Evolutionary conservation across 1,140 invertebrate genomes (phyloP).

Genomic region (Anoplolepis gracilipes): DNA sequence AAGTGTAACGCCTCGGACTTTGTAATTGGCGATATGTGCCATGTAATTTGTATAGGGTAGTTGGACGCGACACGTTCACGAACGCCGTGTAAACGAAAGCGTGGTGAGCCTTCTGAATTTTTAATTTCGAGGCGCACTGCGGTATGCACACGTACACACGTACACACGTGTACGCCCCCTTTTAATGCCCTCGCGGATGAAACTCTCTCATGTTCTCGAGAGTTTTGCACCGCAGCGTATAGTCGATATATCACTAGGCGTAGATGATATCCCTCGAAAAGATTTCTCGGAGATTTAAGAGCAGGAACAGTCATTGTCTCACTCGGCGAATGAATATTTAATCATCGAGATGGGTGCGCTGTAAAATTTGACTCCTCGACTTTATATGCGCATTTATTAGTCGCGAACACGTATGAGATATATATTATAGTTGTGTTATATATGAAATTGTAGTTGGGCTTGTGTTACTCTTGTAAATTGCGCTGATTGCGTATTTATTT

Average conservation of each 20-base stretch:
- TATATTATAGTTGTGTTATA: not conserved
- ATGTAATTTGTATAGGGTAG: not conserved
- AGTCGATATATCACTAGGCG: conserved; percentile 27
- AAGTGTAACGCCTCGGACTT: not conserved
- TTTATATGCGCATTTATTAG: not conserved
- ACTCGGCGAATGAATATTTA: conserved; percentile 33
- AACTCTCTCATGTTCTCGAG: not conserved
- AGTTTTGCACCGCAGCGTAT: not conserved
- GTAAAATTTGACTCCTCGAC: not conserved
- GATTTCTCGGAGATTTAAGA: conserved; percentile 15
- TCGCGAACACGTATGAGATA: too few species aligned
- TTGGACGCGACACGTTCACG: conserved; percentile 8
- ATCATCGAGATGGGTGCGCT: not conserved
- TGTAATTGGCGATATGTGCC: conserved; percentile 1
- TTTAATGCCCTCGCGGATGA: conserved; percentile 18
- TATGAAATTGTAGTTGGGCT: not conserved
- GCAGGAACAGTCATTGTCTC: not conserved
- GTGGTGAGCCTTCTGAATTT: conserved; percentile 55
- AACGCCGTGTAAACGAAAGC: not conserved
- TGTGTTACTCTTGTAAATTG: not conserved
- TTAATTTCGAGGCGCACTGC: conserved; percentile 61
- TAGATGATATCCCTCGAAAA: not conserved
- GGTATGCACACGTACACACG: conserved; percentile 13
- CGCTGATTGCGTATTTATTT: not conserved
- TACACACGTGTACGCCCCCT: not conserved